Percentiles rank a stretch among this genome's conserved stretches.
phyloP scores from a whole-genome alignment of 2,888 invertebrate species.

The Tetanocera ferruginea region DNA sequence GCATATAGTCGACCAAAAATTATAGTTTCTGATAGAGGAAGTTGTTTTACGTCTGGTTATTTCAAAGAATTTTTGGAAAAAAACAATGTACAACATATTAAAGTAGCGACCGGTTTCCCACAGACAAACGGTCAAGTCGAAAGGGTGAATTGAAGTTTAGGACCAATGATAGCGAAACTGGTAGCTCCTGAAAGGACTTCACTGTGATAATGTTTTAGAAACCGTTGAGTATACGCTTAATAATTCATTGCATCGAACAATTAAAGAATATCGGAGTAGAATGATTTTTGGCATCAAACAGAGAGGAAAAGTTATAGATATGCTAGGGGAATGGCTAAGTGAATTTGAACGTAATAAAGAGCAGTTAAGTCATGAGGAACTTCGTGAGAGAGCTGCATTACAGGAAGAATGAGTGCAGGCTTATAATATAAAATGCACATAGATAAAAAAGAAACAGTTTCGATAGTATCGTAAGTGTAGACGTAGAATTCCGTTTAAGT shows the following conservation, averaged over 20 bases:
- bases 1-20: conserved; percentile 45
- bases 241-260: conserved; percentile 31
- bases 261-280: conserved; percentile 39
- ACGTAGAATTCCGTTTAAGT: too few species aligned
- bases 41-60: conserved; percentile 47
- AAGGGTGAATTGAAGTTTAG: conserved; percentile 47
- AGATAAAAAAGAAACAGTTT: too few species aligned
- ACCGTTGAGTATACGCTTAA: too few species aligned
- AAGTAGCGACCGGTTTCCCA: conserved; percentile 46
- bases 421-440: conserved; percentile 27
- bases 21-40: conserved; percentile 48
- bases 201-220: conserved; percentile 39
- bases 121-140: conserved; percentile 51
- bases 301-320: conserved; percentile 40
- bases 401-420: neutral
- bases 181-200: conserved; percentile 19
- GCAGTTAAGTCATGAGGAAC: neutral
- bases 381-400: neutral
- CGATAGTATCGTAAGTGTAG: too few species aligned
- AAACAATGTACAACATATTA: conserved; percentile 42
- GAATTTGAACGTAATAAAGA: neutral
- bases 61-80: conserved; percentile 45
- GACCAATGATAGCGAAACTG: conserved; percentile 48
- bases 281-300: conserved; percentile 47
- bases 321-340: conserved; percentile 36